A percentile compares a stretch with the other conserved stretches of the same genome.
These are phyloP conservation scores for Vireo altiloquus DNA, from an alignment of 2,113 vertebrate genomes.

Conservation along the genomic window DNA sequence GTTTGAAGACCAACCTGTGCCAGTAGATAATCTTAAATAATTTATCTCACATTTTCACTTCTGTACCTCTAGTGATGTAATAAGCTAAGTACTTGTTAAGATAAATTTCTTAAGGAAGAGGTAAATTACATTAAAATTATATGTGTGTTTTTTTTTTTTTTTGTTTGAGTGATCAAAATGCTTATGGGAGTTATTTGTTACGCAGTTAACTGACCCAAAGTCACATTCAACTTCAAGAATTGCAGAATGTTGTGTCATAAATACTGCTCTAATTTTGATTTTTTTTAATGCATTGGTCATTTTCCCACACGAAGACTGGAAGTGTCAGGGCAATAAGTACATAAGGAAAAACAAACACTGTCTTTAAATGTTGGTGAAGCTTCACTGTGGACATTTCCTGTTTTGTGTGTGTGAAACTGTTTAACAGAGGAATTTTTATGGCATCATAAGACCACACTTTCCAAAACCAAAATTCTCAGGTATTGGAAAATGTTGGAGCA, in stretches of 20 bases:
- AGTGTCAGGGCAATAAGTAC: not conserved
- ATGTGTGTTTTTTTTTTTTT: too few relatives aligned
- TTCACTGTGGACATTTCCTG: not conserved
- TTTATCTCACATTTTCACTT: not conserved
- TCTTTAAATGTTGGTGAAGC: not conserved
- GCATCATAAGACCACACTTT: not conserved
- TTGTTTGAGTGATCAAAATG: not conserved
- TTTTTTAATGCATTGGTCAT: not conserved
- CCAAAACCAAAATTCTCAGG: not conserved
- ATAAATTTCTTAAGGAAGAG: not conserved
- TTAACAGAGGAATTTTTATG: not conserved
- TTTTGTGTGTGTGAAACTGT: not conserved
- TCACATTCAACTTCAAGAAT: not conserved
- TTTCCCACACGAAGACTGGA: not conserved
- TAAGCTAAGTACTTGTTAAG: not conserved
- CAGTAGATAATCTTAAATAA: not conserved
- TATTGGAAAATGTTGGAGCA: not conserved
- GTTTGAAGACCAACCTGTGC: not conserved
- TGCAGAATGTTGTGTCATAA: not conserved
- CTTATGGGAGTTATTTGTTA: not conserved
- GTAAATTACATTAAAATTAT: not conserved
- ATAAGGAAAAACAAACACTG: not conserved
- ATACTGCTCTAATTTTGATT: not conserved
- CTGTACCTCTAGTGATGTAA: not conserved
- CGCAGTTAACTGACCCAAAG: not conserved